Conservation (phyloP, 2,113 vertebrate genomes). For the Pollachius pollachius region DNA sequence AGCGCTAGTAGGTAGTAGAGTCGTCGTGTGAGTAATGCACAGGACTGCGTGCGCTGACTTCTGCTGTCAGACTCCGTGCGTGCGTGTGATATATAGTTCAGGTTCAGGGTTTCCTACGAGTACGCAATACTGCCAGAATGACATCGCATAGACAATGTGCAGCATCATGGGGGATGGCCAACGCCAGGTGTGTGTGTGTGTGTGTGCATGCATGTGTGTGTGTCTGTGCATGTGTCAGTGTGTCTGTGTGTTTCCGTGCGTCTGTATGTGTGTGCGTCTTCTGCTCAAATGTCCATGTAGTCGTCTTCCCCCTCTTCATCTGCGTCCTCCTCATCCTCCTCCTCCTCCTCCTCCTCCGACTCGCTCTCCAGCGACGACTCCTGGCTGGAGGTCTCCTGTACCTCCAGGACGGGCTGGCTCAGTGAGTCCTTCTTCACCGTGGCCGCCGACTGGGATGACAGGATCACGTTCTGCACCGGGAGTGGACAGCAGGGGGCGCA, state of each 20-base stretch:
- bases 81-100: too few relatives aligned
- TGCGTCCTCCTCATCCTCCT: constrained; percentile 79
- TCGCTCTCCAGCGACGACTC: constrained; percentile 97
- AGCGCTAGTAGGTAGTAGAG: too few relatives aligned
- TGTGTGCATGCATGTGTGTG: not conserved
- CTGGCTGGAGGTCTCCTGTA: constrained; percentile 96
- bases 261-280: not conserved
- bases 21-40: too few relatives aligned
- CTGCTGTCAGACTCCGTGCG: too few relatives aligned
- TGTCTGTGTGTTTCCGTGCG: too few relatives aligned
- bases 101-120: too few relatives aligned
- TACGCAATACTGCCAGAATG: not conserved
- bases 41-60: too few relatives aligned
- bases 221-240: not conserved
- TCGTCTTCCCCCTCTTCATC: constrained; percentile 75
- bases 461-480: constrained; percentile 87
- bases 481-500: constrained; percentile 42
- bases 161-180: constrained; percentile 3
- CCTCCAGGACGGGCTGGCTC: constrained; percentile 92
- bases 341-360: constrained; percentile 90
- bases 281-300: constrained; percentile 91
- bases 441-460: constrained; percentile 96
- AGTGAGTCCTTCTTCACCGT: constrained; percentile 95
- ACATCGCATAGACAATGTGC: constrained; percentile 38
- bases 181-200: not conserved